These are phyloP conservation scores for Cossypha heuglini DNA, from an alignment of 2,797 vertebrate species.

Conservation along the genomic window DNA sequence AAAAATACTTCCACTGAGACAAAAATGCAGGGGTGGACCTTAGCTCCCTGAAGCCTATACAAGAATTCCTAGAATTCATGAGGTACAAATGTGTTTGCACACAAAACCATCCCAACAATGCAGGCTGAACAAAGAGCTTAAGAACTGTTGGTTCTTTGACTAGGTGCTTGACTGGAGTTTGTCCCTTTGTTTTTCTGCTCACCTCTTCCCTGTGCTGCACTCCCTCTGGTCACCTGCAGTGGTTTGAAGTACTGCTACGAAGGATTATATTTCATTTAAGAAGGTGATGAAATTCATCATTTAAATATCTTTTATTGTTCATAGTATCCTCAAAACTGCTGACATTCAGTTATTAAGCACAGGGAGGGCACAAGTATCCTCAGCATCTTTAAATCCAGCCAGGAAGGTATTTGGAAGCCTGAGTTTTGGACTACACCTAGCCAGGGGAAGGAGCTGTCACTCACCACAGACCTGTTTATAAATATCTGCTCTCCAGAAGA, in stretches of 20 bases:
- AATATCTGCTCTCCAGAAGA: not conserved
- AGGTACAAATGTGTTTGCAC: not conserved
- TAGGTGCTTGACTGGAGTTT: not conserved
- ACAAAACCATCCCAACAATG: not conserved
- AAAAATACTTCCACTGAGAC: not conserved
- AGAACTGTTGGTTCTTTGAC: not conserved
- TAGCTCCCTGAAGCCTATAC: not conserved
- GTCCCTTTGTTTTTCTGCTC: not conserved
- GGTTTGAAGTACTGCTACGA: not conserved
- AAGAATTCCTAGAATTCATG: not conserved
- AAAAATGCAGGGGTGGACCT: not conserved
- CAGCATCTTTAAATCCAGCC: not conserved
- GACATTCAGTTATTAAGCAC: not conserved
- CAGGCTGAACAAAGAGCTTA: not conserved
- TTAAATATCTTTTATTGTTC: not conserved
- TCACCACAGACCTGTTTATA: not conserved
- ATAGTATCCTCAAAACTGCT: not conserved
- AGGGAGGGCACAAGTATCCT: not conserved
- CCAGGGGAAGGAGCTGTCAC: not conserved
- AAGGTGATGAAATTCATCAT: too few species aligned
- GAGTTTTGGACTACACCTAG: not conserved
- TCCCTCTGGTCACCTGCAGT: not conserved
- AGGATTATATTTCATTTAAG: not conserved
- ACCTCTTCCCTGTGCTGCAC: not conserved
- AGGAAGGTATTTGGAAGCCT: not conserved